Base-by-base conservation (phyloP, 2,797 vertebrate genomes). In the Zalophus californianus region DNA sequence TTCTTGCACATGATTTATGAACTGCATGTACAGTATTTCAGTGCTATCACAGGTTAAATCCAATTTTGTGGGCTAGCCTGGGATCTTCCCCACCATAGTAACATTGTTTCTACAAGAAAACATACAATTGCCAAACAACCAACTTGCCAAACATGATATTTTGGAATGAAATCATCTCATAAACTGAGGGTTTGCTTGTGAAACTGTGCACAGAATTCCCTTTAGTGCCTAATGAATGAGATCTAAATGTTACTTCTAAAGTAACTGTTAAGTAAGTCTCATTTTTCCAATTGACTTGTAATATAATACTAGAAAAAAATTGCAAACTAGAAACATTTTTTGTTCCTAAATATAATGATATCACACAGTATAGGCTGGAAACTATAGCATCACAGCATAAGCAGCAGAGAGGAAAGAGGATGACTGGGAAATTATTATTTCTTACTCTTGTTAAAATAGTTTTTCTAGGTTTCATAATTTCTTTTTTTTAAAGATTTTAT, bases 391-490 rank as follows among this genome's bases (percentile, higher is more conserved):
- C n/a, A 86, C 8, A 84, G 50, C 38, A 87, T 85, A 66, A 90
- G 52, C 29, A 73, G 21, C 32, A 92, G 56, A 96, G 23, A 94
- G 52, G 89, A 97, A 97, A 84, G 11, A 68, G 27, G 3, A 20
- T 70, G 44, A 75, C 50, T 54, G 32, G n/a, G 50, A 96, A 88
- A 29, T 92, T 64, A 73, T 62, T 94, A 93, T 89, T 96, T 91
- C 56, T 95, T 86, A 94, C 14, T 97, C n/a, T 95, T 95, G 56
- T 54, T 96, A 83, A 96, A 97, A 73, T 78, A 44, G 93, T 92
- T 96, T 88, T 25, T 92, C 77, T 54, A 92, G 35, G 44, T n/a
- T 86, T 85, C 79, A 84, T 58, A 92, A 97, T 90, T 88, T 95
- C 56, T 44, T 44, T 44, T 44, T 44, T 44, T 44, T 44, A 44